Base-by-base conservation (phyloP, 2,113 vertebrate genomes). In the Camelus dromedarius region DNA sequence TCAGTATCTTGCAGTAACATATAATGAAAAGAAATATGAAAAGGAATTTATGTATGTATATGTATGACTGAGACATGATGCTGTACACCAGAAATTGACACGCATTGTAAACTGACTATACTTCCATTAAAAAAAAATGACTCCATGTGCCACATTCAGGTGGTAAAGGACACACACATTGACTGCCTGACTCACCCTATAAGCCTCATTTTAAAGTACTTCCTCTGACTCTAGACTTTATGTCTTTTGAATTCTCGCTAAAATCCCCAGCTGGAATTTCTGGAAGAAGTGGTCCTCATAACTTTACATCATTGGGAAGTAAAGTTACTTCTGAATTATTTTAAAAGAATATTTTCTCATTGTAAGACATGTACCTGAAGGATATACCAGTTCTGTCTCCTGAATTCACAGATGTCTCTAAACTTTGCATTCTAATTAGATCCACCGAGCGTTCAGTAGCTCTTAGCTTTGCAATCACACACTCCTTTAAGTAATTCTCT, bases 321-420 rank as follows among this genome's bases (percentile, higher is more conserved):
- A 76, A 94, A 50, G 48, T 70, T 80, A 89, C 73, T 90, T 85
- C 48, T 89, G 69, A 77, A 83, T 75, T 75, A 79, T 62, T 92
- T 86, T 14, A 66, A 93, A 79, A 76, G 56, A 82, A 66, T 92
- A 86, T 58, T 85, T 82, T 87, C 48, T 83, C 46, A 60, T 24
- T 66, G 20, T 83, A 96, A 96, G 83, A 46, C 26, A 83, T 52
- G 14, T 83, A 72, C 8, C 58, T 94, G 28, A 46, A 67, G 13
- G 86, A 16, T 38, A 90, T n/a, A 66, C 18, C 10, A 8, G 48
- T 92, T 79, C 42, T 7, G 24, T 56, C 30, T 38, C 9, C 26
- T 83, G 54, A 75, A 58, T 88, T 76, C 14, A 91, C 12, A 85
- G 48, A 16, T 73, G 13, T 72, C 24, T 97, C 86, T 88, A 76